Conservation (phyloP, 2,888 invertebrate species). For the Quadroppia sp. region DNA sequence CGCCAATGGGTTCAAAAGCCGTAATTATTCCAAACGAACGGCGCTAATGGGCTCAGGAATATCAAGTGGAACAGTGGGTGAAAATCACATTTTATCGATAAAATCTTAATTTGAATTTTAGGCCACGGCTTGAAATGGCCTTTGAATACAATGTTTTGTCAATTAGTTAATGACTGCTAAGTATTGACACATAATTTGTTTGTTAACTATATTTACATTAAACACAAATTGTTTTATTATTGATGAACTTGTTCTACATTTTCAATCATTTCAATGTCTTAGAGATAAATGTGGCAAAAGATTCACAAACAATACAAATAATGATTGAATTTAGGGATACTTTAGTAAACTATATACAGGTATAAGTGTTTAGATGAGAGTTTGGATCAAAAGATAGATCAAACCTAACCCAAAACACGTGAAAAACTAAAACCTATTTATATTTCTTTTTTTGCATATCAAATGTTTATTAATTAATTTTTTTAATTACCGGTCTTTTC, state of each 20-base stretch:
- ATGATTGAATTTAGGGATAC: too few species aligned
- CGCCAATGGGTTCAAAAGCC: background rate
- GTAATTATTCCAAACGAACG: background rate
- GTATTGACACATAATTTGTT: background rate
- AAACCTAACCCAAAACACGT: too few species aligned
- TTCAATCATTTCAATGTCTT: background rate
- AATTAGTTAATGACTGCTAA: background rate
- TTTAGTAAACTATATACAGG: too few species aligned
- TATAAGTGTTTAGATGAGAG: too few species aligned
- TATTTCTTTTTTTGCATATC: background rate
- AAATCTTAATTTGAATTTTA: background rate
- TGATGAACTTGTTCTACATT: background rate
- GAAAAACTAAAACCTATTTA: too few species aligned
- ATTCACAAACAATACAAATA: too few species aligned
- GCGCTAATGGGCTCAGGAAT: conserved; percentile 1
- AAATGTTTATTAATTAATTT: too few species aligned
- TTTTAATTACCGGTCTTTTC: too few species aligned
- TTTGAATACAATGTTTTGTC: background rate
- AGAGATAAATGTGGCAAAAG: too few species aligned
- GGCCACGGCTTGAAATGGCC: conserved; percentile 5
- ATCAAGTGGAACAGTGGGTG: conserved; percentile 1
- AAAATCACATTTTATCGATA: conserved; percentile 25
- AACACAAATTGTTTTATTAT: background rate
- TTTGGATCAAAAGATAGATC: too few species aligned
- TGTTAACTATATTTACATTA: background rate